phyloP scores from a whole-genome alignment of 2,888 invertebrate genomes.

The Cyclophora punctaria region DNA sequence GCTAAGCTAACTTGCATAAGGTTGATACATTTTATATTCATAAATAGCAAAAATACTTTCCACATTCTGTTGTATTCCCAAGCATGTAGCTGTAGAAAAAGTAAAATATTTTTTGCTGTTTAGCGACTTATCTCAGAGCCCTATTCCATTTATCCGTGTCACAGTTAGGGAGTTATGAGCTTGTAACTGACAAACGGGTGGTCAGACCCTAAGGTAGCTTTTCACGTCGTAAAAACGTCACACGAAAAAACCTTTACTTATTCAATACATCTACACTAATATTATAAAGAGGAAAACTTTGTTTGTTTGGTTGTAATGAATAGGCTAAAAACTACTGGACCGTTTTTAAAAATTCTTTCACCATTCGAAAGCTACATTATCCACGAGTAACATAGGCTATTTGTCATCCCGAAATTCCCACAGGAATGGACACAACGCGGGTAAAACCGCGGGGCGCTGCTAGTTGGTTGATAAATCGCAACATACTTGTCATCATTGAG shows the following conservation, averaged over 20 bases:
- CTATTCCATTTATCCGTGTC: slow-evolving; percentile 20
- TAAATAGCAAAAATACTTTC: background rate
- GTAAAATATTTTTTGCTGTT: slow-evolving; percentile 8
- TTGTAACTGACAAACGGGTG: slow-evolving; percentile 12
- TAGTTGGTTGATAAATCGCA: slow-evolving; percentile 9
- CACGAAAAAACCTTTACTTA: slow-evolving; percentile 7
- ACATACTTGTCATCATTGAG: background rate
- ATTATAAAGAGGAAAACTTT: no score
- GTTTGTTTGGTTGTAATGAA: no score
- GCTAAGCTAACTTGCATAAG: background rate
- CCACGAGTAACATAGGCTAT: no score
- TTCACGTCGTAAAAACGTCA: slow-evolving; percentile 15
- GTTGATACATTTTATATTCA: background rate
- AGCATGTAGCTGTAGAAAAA: slow-evolving; percentile 2
- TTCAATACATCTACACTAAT: no score
- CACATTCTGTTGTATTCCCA: background rate
- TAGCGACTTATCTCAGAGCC: slow-evolving; percentile 11
- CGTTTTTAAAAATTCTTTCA: no score
- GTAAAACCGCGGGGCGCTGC: no score
- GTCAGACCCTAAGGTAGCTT: slow-evolving; percentile 8
- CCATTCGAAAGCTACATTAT: no score
- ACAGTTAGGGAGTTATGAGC: slow-evolving; percentile 16
- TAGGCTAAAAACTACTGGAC: no score
- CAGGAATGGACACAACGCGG: no score
- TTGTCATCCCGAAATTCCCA: no score